A percentile compares a stretch with the other conserved stretches of the same genome.
These are phyloP conservation scores for Diabrotica virgifera DNA, from an alignment of 1,140 invertebrate genomes.

Conservation along the genomic window DNA sequence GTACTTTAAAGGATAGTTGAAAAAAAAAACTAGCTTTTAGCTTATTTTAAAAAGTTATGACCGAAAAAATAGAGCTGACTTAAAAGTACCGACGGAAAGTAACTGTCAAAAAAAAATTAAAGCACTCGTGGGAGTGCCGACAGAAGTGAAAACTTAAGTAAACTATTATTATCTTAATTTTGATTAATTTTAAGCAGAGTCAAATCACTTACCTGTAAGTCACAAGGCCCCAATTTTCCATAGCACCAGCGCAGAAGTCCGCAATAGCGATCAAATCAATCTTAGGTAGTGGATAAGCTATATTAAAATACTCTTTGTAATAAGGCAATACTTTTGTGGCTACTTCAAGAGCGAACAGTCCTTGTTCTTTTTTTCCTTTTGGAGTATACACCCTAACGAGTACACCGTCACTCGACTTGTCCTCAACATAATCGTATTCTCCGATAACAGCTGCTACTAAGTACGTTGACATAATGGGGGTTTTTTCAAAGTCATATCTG, in stretches of 20 bases:
- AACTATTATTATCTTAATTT: no score
- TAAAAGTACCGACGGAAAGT: no score
- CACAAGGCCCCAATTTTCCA: conserved; percentile 95
- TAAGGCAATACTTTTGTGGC: conserved; percentile 84
- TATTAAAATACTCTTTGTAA: conserved; percentile 92
- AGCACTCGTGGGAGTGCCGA: no score
- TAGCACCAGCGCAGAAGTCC: conserved; percentile 88
- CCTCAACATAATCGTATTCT: conserved; percentile 92
- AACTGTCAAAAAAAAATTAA: no score
- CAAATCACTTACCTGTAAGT: conserved; percentile 55
- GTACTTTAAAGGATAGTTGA: no score
- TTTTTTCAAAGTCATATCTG: conserved; percentile 74
- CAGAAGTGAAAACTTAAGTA: no score
- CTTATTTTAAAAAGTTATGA: no score
- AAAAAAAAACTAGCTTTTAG: no score
- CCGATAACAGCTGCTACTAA: conserved; percentile 90
- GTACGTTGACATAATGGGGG: conserved; percentile 96
- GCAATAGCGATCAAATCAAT: conserved; percentile 94
- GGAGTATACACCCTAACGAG: conserved; percentile 90
- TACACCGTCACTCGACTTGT: conserved; percentile 74
- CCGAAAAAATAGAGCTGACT: no score
- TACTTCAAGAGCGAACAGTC: conserved; percentile 85
- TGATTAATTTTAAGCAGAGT: no score
- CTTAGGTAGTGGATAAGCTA: conserved; percentile 94
- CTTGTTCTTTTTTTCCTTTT: conserved; percentile 84